These are phyloP conservation scores for Ophion ellenae DNA, from an alignment of 2,888 invertebrate species.

Conservation along the genomic window DNA sequence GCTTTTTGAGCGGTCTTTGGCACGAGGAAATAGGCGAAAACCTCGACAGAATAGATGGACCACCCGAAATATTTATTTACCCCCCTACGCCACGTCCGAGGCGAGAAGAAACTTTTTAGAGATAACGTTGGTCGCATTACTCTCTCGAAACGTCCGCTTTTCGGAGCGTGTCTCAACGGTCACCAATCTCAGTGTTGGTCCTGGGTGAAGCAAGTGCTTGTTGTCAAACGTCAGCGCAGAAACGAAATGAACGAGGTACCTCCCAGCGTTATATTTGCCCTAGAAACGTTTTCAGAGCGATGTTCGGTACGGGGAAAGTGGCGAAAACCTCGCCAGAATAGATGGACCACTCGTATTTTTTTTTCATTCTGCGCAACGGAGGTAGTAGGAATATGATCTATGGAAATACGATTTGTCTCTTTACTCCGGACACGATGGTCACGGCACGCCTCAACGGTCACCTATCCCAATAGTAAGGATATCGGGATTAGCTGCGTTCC, in stretches of 20 bases:
- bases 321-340: no score
- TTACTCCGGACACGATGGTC: not conserved
- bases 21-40: not conserved
- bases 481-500: constrained; percentile 27
- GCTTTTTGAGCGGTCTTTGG: not conserved
- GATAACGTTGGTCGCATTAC: no score
- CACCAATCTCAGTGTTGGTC: no score
- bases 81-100: no score
- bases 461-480: not conserved
- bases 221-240: no score
- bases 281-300: no score
- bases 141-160: not conserved
- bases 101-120: no score
- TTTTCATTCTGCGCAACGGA: not conserved
- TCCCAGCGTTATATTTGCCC: no score
- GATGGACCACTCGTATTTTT: not conserved
- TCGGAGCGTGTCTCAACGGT: no score
- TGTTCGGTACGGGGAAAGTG: no score
- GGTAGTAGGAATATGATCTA: not conserved
- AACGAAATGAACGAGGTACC: no score
- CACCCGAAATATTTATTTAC: not conserved
- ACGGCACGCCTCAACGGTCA: not conserved
- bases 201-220: no score
- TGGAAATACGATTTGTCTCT: not conserved
- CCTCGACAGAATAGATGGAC: constrained; percentile 1